Evolutionary conservation across 2,113 vertebrate species (phyloP), one percentile per base, ranked within the genome.

Genomic region (Syngnathus scovelli): DNA sequence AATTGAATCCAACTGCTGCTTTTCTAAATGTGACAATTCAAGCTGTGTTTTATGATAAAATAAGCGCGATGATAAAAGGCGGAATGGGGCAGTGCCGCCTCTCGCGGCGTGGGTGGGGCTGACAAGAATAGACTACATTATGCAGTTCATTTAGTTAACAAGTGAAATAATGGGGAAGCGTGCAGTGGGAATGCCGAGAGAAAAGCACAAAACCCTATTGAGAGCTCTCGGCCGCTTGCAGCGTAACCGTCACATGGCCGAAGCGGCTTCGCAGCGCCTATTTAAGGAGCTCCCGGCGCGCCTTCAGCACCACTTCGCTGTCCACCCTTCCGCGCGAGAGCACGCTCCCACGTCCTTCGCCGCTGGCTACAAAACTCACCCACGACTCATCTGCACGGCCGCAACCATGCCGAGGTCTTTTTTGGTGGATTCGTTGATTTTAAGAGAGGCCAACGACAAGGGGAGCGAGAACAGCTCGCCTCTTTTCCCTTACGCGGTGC

Each of bases 111-210:
- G 95, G 96, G 95, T 97, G 96, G 95, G 95, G 95, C 92, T 92
- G 95, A 94, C 94, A 94, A 96, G 94, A 97, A 95, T 95, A 92
- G 94, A 95, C 93, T 95, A 94, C 95, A 98, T 98, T 98, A 95
- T 98, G 95, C 95, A 95, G 95, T 95, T 96, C 94, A 96, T 98
- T 95, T 95, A 96, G 95, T 94, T 95, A 96, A 95, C 95, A 95
- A 98, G 95, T 95, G 95, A 95, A 95, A 96, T 95, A 96, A 96
- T 95, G 93, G 94, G 93, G 95, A 95, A 92, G 95, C 95, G 96
- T 96, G 95, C 94, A 93, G 93, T 94, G 93, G 94, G 95, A 96
- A 96, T 96, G 93, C 94, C 94, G 92, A 93, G 94, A 95, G 95
- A 94, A 94, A 92, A 93, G 91, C 95, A 95, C 95, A 96, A 95